Evolutionary conservation across 2,888 invertebrate species (phyloP), one percentile per base, ranked within the genome.

Genomic region (Acleris laterana): DNA sequence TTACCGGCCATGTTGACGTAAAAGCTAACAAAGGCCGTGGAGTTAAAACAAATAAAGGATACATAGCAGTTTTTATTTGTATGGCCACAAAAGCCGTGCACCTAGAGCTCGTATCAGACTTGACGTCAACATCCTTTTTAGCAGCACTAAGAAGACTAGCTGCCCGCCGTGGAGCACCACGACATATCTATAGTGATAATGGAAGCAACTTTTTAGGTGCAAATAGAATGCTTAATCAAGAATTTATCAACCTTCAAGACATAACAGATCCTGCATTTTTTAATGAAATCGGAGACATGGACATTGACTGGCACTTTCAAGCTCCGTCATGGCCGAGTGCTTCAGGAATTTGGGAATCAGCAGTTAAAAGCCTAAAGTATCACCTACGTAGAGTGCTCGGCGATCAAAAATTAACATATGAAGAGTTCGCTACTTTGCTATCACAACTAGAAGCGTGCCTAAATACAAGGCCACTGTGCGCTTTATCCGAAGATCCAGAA

Each of bases 81-180:
- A 44, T 44, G 44, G 44, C 44, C 13, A 44, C 44, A 44, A 44
- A 44, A n/a, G 44, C 44, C 44, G 32, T 32, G n/a, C 44, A 44
- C n/a, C 44, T 44, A 16, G 44, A 44, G n/a, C 44, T 44, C 13
- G 44, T 44, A n/a, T 44, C 44, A 6, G 44, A 44, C 16, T n/a
- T 44, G 44, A 44, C 44, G 13, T 44, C 44, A 6, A n/a, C 44
- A 44, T n/a, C 44, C 13, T 44, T 44, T n/a, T n/a, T 44, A n/a
- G 44, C 16, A 16, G 44, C 44, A 16, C 44, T 44, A n/a, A 16
- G n/a, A 44, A 16, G 44, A n/a, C 44, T 44, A 44, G 44, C 44
- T 44, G 44, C 44, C 11, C 44, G 44, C 16, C 44, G 44, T 16
- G 44, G n/a, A 44, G n/a, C 44, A n/a, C 44, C 44, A 6, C 44